Evolutionary conservation across 2,113 vertebrate species (phyloP), one percentile per base, ranked within the genome.

Genomic region (Alexandromys fortis): DNA sequence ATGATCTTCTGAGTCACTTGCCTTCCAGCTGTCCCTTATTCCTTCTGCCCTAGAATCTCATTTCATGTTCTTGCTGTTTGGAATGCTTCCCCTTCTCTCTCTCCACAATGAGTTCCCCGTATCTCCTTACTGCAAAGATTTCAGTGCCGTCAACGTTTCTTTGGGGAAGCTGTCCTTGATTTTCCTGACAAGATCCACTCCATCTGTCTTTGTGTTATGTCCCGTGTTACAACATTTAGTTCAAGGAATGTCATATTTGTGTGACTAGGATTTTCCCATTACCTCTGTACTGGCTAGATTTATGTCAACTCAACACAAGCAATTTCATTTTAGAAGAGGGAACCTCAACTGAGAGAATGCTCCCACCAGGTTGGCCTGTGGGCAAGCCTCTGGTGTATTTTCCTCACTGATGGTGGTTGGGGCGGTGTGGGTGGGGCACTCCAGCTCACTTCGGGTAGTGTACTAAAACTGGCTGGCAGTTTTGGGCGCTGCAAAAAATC

Each of bases 41-140:
- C 67, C 65, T 38, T 86, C 75, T 72, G 7, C 30, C 42, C 88
- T 86, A 45, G 65, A 65, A 49, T 49, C 73, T 96, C 81, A 35
- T 19, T 67, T 82, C 28, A 17, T 1, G 70, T 65, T 86, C 30
- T 42, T 61, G 33, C 52, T 82, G 42, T 61, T 30, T 58, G n/a
- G 49, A 58, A 65, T 5, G n/a, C 30, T 7, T 63, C 63, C 73
- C 68, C 73, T 45, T 45, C 33, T 67, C 30, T 47, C 35, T 86
- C 49, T 86, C n/a, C 45, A 68, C 30, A 3, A 0, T 12, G 63
- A 82, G 35, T 78, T 45, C 38, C 4, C 35, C 78, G 7, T 24
- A 35, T 24, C 12, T 81, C 85, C 35, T 72, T 21, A n/a, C 35
- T 17, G 14, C 58, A 47, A 45, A 77, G 89, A 45, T 81, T 70